phyloP scores from a whole-genome alignment of 2,888 invertebrate species.

The Coleophora flavipennella region DNA sequence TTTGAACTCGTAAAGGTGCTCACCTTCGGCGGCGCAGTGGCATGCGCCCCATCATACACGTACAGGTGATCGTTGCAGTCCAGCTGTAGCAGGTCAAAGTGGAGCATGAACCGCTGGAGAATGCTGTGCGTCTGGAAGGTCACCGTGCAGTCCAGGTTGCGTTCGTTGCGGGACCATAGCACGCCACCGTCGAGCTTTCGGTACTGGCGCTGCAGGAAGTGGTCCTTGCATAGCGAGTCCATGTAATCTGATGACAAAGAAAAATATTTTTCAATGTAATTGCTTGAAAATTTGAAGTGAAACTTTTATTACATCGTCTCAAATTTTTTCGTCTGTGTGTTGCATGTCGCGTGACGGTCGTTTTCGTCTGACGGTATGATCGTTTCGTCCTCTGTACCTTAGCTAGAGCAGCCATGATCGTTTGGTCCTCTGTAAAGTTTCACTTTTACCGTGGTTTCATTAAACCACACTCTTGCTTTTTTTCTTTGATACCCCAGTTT shows the following conservation, averaged over 20 bases:
- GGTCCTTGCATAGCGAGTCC: constrained; percentile 91
- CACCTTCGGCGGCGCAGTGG: constrained; percentile 90
- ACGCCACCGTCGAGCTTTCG: constrained; percentile 93
- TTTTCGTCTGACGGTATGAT: too few species aligned
- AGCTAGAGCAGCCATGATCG: too few species aligned
- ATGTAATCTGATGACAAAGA: constrained; percentile 80
- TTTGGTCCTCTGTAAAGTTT: too few species aligned
- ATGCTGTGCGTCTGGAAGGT: constrained; percentile 97
- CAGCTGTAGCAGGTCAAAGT: constrained; percentile 91
- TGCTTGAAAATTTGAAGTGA: too few species aligned
- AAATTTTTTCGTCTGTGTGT: too few species aligned
- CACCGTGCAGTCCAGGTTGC: constrained; percentile 91
- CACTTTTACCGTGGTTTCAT: too few species aligned
- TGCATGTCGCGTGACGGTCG: too few species aligned
- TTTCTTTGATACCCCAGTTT: too few species aligned
- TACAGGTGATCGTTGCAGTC: constrained; percentile 96
- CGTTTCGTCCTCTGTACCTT: too few species aligned
- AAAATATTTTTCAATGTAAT: neutral
- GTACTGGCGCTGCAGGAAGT: constrained; percentile 90
- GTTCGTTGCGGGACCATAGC: constrained; percentile 90
- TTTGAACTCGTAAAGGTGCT: too few species aligned
- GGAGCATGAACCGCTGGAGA: constrained; percentile 93
- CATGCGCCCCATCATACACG: constrained; percentile 94
- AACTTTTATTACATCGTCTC: too few species aligned
- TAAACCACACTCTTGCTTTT: too few species aligned